Conservation (phyloP, 2,888 invertebrate genomes). For the Scotopteryx bipunctaria region DNA sequence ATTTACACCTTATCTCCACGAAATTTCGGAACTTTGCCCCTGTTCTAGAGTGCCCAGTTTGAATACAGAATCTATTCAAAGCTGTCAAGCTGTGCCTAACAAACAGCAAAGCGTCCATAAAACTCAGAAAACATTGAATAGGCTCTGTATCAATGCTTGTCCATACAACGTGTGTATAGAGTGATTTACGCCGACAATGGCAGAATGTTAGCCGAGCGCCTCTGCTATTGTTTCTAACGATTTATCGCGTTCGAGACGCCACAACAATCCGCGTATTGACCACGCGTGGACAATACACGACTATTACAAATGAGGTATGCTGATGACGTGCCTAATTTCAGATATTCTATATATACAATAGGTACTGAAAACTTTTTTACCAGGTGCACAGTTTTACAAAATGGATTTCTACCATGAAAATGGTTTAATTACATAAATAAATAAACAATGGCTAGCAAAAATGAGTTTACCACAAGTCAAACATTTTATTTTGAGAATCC, state of each 20-base stretch:
- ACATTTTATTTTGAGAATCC: no score
- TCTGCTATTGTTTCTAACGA: conserved; percentile 75
- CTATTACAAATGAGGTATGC: conserved; percentile 63
- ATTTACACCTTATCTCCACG: no score
- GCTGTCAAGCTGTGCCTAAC: not conserved
- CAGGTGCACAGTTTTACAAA: no score
- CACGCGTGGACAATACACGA: conserved; percentile 50
- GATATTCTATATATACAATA: conserved; percentile 18
- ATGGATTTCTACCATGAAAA: no score
- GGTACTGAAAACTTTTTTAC: no score
- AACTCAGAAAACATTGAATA: conserved; percentile 24
- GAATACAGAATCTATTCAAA: no score
- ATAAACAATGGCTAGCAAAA: no score
- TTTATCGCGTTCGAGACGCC: conserved; percentile 64
- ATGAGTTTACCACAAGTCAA: no score
- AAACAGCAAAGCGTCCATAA: not conserved
- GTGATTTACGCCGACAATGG: conserved; percentile 64
- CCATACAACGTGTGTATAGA: conserved; percentile 62
- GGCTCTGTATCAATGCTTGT: conserved; percentile 46
- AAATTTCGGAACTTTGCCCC: no score
- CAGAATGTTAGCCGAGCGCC: conserved; percentile 49
- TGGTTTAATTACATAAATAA: no score
- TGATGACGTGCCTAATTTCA: conserved; percentile 43
- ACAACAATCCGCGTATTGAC: conserved; percentile 70
- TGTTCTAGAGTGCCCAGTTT: no score